These are phyloP conservation scores for Invenusta paracnida DNA, from an alignment of 2,888 invertebrate species.

Conservation along the genomic window DNA sequence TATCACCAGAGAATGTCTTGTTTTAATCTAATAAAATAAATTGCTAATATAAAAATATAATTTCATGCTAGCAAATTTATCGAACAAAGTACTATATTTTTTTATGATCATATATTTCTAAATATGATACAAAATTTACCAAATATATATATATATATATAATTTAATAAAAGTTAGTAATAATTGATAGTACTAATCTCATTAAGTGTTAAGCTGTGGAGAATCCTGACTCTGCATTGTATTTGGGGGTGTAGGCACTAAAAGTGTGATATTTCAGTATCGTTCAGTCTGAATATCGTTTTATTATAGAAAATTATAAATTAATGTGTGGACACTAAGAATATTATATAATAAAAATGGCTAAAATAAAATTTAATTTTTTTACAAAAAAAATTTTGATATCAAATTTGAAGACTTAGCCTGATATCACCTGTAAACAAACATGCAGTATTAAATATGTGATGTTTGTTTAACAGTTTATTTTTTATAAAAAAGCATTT, in stretches of 20 bases:
- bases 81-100: too few relatives aligned
- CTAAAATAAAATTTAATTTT: background rate
- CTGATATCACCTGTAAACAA: too few relatives aligned
- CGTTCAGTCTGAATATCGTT: background rate
- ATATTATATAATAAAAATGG: background rate
- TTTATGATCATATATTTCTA: background rate
- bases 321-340: background rate
- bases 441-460: too few relatives aligned
- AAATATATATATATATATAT: background rate
- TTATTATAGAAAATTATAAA: background rate
- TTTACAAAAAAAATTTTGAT: background rate
- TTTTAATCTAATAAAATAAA: background rate
- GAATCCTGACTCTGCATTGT: background rate
- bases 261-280: background rate
- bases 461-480: too few relatives aligned
- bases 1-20: background rate
- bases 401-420: background rate
- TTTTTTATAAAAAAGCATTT: too few relatives aligned
- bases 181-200: background rate
- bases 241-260: background rate
- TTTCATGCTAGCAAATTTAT: background rate
- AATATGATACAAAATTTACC: background rate
- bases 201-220: background rate
- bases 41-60: background rate
- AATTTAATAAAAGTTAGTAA: background rate